Evolutionary conservation across 37 sponge, comb jelly and placozoan genomes (phyloP).

Genomic region (Diacarnus erythraeanus): DNA sequence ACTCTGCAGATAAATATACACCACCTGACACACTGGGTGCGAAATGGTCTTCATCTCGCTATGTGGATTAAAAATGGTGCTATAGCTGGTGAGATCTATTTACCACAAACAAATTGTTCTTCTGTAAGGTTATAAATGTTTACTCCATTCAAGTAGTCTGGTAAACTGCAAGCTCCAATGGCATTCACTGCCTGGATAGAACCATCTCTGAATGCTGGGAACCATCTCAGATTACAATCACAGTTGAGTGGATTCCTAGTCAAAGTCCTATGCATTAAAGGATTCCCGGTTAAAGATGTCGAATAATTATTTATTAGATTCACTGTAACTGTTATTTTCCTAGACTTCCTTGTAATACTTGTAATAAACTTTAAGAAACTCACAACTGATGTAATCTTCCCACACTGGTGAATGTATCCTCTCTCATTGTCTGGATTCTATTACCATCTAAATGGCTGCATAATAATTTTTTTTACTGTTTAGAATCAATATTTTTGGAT

Average conservation of each 20-base stretch:
- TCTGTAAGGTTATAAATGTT: background rate
- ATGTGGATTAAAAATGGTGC: too few relatives aligned
- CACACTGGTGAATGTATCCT: conserved; percentile 1
- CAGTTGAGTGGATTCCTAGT: conserved; percentile 33
- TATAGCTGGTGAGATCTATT: background rate
- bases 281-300: too few relatives aligned
- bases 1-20: background rate
- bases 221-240: conserved; percentile 55
- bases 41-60: too few relatives aligned
- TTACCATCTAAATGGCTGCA: conserved; percentile 15
- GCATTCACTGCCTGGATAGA: background rate
- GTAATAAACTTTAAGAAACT: background rate
- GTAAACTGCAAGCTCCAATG: conserved; percentile 13
- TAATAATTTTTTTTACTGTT: background rate
- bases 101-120: conserved; percentile 15
- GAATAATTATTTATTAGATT: too few relatives aligned
- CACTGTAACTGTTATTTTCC: too few relatives aligned
- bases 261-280: conserved; percentile 30
- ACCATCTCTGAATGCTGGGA: conserved; percentile 13
- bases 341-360: too few relatives aligned
- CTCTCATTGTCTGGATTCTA: conserved; percentile 3
- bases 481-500: background rate
- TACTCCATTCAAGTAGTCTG: background rate
- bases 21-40: too few relatives aligned
- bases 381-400: background rate